Evolutionary conservation across 2,888 invertebrate species (phyloP).

Genomic region (Drosophila stalkeri): DNA sequence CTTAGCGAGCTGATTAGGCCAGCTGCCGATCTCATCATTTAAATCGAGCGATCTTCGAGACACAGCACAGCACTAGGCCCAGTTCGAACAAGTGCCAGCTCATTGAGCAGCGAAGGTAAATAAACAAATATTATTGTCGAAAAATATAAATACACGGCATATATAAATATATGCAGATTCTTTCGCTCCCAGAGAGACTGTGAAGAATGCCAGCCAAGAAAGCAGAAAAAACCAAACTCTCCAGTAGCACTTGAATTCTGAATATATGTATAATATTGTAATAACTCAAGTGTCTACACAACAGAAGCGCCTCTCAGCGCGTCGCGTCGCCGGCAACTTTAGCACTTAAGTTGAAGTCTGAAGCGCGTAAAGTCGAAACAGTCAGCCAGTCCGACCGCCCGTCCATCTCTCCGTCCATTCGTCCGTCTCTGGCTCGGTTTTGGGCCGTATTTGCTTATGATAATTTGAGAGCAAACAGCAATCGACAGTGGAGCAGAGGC

Average conservation of each 20-base stretch:
- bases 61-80: slow-evolving; percentile 43
- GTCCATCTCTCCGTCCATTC: slow-evolving; percentile 10
- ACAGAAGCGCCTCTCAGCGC: slow-evolving; percentile 74
- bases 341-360: slow-evolving; percentile 75
- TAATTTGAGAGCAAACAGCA: slow-evolving; percentile 82
- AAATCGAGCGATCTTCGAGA: slow-evolving; percentile 62
- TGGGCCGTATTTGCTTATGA: slow-evolving; percentile 82
- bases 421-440: slow-evolving; percentile 25
- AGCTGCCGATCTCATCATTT: slow-evolving; percentile 25
- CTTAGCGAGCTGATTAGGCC: slow-evolving; percentile 34
- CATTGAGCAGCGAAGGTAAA: slow-evolving; percentile 65
- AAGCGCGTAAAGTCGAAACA: slow-evolving; percentile 70
- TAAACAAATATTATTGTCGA: slow-evolving; percentile 63
- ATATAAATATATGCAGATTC: slow-evolving; percentile 46
- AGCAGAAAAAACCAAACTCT: slow-evolving; percentile 17
- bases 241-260: slow-evolving; percentile 79
- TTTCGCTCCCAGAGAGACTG: slow-evolving; percentile 29
- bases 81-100: slow-evolving; percentile 53
- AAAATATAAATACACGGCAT: slow-evolving; percentile 38
- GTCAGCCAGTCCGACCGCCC: slow-evolving; percentile 27
- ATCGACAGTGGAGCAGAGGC: slow-evolving; percentile 64
- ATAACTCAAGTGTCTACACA: slow-evolving; percentile 77
- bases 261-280: slow-evolving; percentile 76
- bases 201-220: slow-evolving; percentile 31
- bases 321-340: slow-evolving; percentile 82